These are phyloP conservation scores for Pygoscelis antarcticus DNA, from an alignment of 2,113 vertebrate species.

Conservation along the genomic window DNA sequence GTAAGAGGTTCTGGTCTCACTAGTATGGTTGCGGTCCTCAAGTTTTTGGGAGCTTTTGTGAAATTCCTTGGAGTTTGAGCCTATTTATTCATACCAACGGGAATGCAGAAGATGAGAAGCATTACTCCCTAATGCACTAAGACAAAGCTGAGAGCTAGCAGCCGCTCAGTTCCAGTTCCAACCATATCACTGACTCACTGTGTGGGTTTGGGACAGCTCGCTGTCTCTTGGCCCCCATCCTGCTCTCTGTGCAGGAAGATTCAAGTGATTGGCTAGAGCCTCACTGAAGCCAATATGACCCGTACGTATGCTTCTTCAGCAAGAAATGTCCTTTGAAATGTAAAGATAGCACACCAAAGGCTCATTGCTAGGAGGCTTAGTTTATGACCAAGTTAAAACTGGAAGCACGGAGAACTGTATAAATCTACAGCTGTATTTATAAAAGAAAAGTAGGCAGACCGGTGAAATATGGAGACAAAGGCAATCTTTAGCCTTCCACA, in stretches of 20 bases:
- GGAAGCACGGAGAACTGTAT: background rate
- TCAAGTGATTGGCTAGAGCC: background rate
- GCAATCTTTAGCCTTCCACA: background rate
- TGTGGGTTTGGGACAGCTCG: conserved; percentile 24
- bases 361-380: background rate
- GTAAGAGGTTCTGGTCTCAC: background rate
- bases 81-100: background rate
- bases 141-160: background rate
- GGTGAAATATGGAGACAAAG: background rate
- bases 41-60: background rate
- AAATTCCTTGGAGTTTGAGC: conserved; percentile 11
- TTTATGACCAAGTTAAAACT: background rate
- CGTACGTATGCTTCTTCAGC: background rate
- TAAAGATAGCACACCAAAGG: background rate
- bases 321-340: background rate
- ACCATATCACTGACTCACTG: conserved; percentile 31
- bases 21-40: background rate
- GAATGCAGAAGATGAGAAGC: conserved; percentile 6
- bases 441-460: background rate
- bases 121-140: background rate
- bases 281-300: background rate
- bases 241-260: background rate
- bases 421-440: background rate
- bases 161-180: background rate
- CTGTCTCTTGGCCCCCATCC: background rate